Evolutionary conservation across 2,888 invertebrate genomes (phyloP).

Genomic region (Zelleria hepariella): DNA sequence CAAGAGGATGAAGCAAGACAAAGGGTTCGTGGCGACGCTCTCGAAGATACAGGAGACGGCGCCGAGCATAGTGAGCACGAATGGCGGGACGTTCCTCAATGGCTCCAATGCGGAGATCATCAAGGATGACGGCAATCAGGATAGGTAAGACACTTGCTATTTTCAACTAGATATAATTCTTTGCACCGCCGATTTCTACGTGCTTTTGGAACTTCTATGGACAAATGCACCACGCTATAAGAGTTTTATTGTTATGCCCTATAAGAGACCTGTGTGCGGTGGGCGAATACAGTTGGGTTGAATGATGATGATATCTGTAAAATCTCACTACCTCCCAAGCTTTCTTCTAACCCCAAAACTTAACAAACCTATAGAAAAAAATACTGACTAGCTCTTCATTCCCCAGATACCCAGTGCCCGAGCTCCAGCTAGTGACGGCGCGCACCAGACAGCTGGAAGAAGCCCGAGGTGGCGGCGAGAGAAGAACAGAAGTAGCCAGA

Average conservation of each 20-base stretch:
- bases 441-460: conserved; percentile 82
- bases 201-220: too few species aligned
- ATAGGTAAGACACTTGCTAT: conserved; percentile 39
- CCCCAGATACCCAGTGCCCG: conserved; percentile 55
- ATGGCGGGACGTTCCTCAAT: conserved; percentile 51
- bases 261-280: too few species aligned
- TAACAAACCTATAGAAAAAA: too few species aligned
- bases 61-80: conserved; percentile 49
- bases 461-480: conserved; percentile 73
- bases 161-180: neutral
- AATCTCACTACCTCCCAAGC: too few species aligned
- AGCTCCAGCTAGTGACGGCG: conserved; percentile 79
- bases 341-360: too few species aligned
- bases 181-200: too few species aligned
- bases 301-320: too few species aligned
- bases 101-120: conserved; percentile 48
- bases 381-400: too few species aligned
- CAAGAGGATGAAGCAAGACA: conserved; percentile 54
- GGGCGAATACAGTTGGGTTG: too few species aligned
- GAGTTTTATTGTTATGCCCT: too few species aligned
- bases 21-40: conserved; percentile 71
- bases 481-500: conserved; percentile 76
- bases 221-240: too few species aligned
- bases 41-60: conserved; percentile 76
- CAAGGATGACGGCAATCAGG: conserved; percentile 49